Base-by-base conservation (phyloP, 1,140 invertebrate species). In the Apis florea region DNA sequence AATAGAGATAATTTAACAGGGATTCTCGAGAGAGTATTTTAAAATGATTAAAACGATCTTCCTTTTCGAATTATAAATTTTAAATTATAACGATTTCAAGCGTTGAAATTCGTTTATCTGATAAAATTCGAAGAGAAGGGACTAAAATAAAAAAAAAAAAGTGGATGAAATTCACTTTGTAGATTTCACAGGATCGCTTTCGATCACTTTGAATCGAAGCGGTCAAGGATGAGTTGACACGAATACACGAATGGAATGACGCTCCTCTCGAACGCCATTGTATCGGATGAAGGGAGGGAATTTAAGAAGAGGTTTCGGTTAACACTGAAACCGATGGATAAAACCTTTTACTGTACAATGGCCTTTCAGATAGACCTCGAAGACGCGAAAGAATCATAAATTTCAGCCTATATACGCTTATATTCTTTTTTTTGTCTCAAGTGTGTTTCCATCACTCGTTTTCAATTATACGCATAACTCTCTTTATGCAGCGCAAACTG, bases 391-490 rank as follows among this genome's bases (percentile, higher is more conserved):
- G 26, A 51, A 4, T 10, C 19, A 11, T 10, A 21, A 26, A 19
- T 2, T n/a, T 2, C 13, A 4, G 26, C 8, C 49, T 54, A 9
- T 47, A 31, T 12, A 19, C 8, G 17, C 49, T n/a, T 17, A 8
- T n/a, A 15, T 26, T 21, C 17, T 24, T 53, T 26, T 53, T 26
- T 78, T 59, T 68, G n/a, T 51, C 0, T 11, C 10, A 26, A 10
- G 19, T 31, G 5, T 64, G n/a, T 69, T 31, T 69, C 66, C 69
- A 40, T n/a, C 53, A 47, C 59, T n/a, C 26, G 40, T 78, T 69
- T 31, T 61, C 53, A 66, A 78, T 78, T 58, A 69, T 59, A 69
- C 51, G 47, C 53, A 78, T 78, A 61, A 4, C 17, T 19, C 24
- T 51, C 58, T 58, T 69, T 59, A 61, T 73, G 51, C 24, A 5